Conservation (phyloP, 2,888 invertebrate species). For the Xanthorhoe designata region DNA sequence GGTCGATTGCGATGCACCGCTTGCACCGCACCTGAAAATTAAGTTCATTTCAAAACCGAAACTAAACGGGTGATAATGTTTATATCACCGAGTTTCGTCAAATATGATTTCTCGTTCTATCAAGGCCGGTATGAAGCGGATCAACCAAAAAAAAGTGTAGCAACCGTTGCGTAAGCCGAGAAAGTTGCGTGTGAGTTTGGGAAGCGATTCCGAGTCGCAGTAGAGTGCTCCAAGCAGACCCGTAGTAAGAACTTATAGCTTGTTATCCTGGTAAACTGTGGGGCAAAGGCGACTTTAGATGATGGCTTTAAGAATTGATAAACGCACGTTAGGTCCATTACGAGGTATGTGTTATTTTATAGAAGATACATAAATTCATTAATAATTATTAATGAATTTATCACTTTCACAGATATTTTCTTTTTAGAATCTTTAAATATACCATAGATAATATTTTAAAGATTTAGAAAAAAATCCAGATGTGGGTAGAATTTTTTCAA, state of each 20-base stretch:
- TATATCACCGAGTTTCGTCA: constrained; percentile 63
- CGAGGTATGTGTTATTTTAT: too few species aligned
- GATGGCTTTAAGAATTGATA: too few species aligned
- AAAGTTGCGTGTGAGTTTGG: constrained; percentile 68
- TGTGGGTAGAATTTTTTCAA: too few species aligned
- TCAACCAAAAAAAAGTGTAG: constrained; percentile 65
- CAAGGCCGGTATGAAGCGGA: constrained; percentile 70
- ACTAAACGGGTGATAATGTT: constrained; percentile 66
- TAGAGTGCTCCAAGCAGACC: constrained; percentile 41
- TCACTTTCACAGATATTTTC: too few species aligned
- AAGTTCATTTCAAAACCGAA: constrained; percentile 58
- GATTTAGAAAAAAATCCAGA: too few species aligned
- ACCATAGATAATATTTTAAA: too few species aligned
- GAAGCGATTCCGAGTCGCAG: constrained; percentile 47
- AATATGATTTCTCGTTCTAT: constrained; percentile 69
- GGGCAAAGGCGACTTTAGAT: not conserved
- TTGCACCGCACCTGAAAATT: constrained; percentile 43
- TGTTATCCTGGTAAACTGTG: not conserved
- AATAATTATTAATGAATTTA: too few species aligned
- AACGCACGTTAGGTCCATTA: too few species aligned
- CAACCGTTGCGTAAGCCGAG: constrained; percentile 70
- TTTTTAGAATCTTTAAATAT: too few species aligned
- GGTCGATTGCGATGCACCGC: constrained; percentile 45
- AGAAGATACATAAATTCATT: too few species aligned
- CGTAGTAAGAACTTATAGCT: constrained; percentile 4